Evolutionary conservation across 2,113 vertebrate species (phyloP).

Genomic region (Crotalus helleri): DNA sequence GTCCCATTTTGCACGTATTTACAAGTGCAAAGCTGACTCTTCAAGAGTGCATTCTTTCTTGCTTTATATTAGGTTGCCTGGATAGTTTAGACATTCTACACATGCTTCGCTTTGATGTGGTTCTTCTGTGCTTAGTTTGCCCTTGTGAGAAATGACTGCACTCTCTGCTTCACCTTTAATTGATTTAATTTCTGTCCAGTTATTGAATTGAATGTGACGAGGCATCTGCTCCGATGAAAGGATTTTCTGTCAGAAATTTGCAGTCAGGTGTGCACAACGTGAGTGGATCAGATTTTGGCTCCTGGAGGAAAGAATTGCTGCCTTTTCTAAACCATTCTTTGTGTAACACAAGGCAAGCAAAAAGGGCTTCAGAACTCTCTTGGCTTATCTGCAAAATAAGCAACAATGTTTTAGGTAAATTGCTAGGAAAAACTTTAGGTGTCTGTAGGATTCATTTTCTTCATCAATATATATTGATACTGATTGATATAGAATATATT

Average conservation of each 20-base stretch:
- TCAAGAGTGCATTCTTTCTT: not conserved
- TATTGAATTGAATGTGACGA: constrained; percentile 7
- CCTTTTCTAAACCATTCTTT: not conserved
- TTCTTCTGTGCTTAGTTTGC: constrained; percentile 5
- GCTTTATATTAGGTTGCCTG: not conserved
- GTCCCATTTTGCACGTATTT: not conserved
- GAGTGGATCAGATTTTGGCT: constrained; percentile 2
- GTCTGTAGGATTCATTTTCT: not conserved
- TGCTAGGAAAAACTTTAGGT: not conserved
- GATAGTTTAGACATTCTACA: not conserved
- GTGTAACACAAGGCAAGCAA: not conserved
- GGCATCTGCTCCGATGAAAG: constrained; percentile 1
- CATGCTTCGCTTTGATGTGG: not conserved
- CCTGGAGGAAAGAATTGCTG: not conserved
- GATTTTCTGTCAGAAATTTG: constrained; percentile 17
- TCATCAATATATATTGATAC: not conserved
- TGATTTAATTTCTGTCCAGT: constrained; percentile 32
- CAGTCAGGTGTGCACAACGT: not conserved
- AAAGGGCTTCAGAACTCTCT: not conserved
- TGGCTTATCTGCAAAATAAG: not conserved
- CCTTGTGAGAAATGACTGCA: not conserved
- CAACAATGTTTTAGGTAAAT: not conserved
- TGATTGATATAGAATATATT: not conserved
- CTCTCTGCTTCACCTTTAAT: not conserved
- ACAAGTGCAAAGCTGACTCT: not conserved